A percentile compares a stretch with the other conserved stretches of the same genome.
phyloP scores from a whole-genome alignment of 2,888 invertebrate species.

The Polydrusus pterygomalis region DNA sequence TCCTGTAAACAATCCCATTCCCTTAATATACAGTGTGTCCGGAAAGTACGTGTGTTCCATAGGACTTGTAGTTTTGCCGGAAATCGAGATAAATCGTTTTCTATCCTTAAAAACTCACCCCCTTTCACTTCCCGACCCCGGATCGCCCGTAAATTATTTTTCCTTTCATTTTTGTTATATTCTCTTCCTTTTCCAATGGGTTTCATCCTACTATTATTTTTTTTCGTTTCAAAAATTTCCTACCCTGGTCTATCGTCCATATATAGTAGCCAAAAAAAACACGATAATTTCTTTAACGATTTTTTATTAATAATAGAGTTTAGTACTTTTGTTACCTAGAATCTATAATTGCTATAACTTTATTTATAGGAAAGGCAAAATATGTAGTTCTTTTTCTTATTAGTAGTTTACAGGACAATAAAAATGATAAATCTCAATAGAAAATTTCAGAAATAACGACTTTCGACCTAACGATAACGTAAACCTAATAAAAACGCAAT shows the following conservation, averaged over 20 bases:
- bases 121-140: too few relatives aligned
- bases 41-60: too few relatives aligned
- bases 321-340: constrained; percentile 52
- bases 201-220: too few relatives aligned
- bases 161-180: too few relatives aligned
- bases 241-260: too few relatives aligned
- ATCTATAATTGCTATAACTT: constrained; percentile 55
- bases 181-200: too few relatives aligned
- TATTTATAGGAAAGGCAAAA: constrained; percentile 54
- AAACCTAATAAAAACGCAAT: constrained; percentile 38
- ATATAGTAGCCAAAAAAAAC: not conserved
- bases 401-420: constrained; percentile 35
- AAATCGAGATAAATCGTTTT: too few relatives aligned
- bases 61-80: too few relatives aligned
- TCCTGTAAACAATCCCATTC: not conserved
- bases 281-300: constrained; percentile 41
- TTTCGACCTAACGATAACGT: constrained; percentile 39
- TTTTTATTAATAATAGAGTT: constrained; percentile 53
- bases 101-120: too few relatives aligned
- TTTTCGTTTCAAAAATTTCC: too few relatives aligned
- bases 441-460: constrained; percentile 40
- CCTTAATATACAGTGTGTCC: too few relatives aligned
- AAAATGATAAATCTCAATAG: constrained; percentile 49
- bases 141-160: too few relatives aligned
- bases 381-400: constrained; percentile 47